A percentile compares a stretch with the other conserved stretches of the same genome.
Conservation (phyloP, 2,888 invertebrate genomes). For the Ichneumon xanthorius region DNA sequence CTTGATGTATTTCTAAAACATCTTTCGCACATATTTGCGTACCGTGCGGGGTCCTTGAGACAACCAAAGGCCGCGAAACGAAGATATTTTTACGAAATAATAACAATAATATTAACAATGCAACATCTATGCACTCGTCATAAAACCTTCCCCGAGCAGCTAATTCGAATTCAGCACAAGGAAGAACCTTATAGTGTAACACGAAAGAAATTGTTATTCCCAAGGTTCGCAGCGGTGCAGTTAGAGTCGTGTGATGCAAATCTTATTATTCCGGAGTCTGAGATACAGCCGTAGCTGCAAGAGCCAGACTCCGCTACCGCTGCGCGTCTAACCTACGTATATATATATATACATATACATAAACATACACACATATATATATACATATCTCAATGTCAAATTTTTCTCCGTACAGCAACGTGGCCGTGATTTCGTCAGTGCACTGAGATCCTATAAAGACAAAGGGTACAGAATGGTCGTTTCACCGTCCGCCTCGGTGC, state of each 20-base stretch:
- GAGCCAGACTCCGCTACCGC: background rate
- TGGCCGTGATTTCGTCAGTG: constrained; percentile 58
- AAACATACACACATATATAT: background rate
- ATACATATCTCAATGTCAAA: constrained; percentile 57
- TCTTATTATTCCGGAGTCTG: constrained; percentile 62
- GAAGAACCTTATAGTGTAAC: constrained; percentile 46
- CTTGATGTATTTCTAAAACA: too few relatives aligned
- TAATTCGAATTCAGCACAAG: constrained; percentile 40
- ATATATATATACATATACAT: constrained; percentile 7
- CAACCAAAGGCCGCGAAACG: too few relatives aligned
- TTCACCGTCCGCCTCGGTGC: constrained; percentile 1
- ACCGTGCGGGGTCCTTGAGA: too few relatives aligned
- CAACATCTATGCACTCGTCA: background rate
- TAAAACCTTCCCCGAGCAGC: constrained; percentile 24
- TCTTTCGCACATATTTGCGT: too few relatives aligned
- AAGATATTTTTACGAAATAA: too few relatives aligned
- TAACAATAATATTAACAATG: too few relatives aligned
- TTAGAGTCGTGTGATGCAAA: constrained; percentile 49
- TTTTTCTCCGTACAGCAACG: constrained; percentile 22
- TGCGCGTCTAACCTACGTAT: background rate
- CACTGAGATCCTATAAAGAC: constrained; percentile 37
- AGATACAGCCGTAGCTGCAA: background rate
- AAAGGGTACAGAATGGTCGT: constrained; percentile 59
- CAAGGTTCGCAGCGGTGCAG: constrained; percentile 33
- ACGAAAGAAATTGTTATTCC: constrained; percentile 62